Percentiles rank a stretch among this genome's conserved stretches.
phyloP scores from a whole-genome alignment of 2,888 invertebrate genomes.

The Urechis unicinctus region DNA sequence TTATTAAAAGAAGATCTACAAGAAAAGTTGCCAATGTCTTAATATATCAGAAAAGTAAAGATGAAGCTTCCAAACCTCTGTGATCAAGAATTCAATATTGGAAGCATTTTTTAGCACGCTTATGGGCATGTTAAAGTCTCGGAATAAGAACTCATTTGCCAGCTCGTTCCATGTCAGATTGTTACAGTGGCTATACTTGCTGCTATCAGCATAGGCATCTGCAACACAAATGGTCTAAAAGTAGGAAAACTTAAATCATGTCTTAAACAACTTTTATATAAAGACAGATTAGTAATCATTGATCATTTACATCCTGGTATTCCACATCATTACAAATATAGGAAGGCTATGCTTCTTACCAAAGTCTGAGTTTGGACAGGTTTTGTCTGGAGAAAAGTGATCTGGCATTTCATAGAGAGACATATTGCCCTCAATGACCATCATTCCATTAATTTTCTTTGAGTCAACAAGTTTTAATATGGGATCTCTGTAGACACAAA shows the following conservation, averaged over 20 bases:
- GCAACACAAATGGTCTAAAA: background rate
- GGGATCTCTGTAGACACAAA: no score
- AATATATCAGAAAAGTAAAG: background rate
- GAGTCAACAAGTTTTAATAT: background rate
- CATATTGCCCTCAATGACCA: constrained; percentile 31
- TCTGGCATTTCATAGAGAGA: constrained; percentile 12
- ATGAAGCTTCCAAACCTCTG: constrained; percentile 23
- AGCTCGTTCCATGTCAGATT: constrained; percentile 65
- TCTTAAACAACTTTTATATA: no score
- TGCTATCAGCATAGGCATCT: constrained; percentile 27
- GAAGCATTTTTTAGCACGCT: constrained; percentile 62
- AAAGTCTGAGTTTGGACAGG: constrained; percentile 76
- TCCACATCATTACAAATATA: no score
- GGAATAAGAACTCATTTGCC: constrained; percentile 69
- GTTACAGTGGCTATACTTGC: constrained; percentile 31
- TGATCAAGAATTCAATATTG: constrained; percentile 56
- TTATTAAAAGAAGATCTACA: background rate
- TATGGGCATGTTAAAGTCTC: constrained; percentile 82
- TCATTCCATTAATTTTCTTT: constrained; percentile 50
- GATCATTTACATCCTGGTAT: no score
- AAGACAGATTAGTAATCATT: no score
- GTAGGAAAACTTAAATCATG: no score
- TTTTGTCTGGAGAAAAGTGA: constrained; percentile 60
- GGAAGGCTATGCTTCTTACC: no score
- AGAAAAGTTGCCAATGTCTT: background rate